These are phyloP conservation scores for Catostomus latipinnis DNA, from an alignment of 2,797 vertebrate genomes.

Conservation along the genomic window DNA sequence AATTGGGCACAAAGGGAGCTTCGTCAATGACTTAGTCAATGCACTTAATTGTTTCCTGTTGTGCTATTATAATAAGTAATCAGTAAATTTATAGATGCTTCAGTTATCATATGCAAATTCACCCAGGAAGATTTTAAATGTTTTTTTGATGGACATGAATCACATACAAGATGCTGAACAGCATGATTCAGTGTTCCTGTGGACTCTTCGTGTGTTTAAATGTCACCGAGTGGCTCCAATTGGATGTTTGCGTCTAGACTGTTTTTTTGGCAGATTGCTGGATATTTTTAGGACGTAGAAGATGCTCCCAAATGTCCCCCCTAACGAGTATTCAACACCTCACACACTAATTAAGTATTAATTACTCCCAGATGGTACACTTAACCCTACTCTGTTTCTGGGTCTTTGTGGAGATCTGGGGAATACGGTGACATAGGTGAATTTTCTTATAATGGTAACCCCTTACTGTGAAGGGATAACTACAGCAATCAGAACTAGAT, in stretches of 20 bases:
- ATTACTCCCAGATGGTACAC: conserved; percentile 79
- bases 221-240: conserved; percentile 11
- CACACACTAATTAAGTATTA: conserved; percentile 80
- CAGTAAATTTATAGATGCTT: neutral
- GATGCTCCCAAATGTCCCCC: conserved; percentile 67
- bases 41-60: no score
- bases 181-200: conserved; percentile 12
- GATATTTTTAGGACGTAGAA: conserved; percentile 65
- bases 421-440: conserved; percentile 50
- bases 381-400: conserved; percentile 72
- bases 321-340: conserved; percentile 76
- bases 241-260: conserved; percentile 5
- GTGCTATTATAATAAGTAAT: neutral
- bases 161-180: neutral
- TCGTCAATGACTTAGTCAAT: no score
- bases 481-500: conserved; percentile 42
- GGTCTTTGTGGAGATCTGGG: conserved; percentile 45
- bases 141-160: conserved; percentile 15
- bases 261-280: conserved; percentile 2
- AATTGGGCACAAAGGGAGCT: conserved; percentile 37
- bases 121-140: neutral
- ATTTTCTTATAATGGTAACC: conserved; percentile 42
- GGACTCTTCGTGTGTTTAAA: conserved; percentile 17
- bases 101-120: neutral
- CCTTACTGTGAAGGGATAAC: conserved; percentile 43